Conservation (phyloP, 1,140 invertebrate species). For the Atta cephalotes region DNA sequence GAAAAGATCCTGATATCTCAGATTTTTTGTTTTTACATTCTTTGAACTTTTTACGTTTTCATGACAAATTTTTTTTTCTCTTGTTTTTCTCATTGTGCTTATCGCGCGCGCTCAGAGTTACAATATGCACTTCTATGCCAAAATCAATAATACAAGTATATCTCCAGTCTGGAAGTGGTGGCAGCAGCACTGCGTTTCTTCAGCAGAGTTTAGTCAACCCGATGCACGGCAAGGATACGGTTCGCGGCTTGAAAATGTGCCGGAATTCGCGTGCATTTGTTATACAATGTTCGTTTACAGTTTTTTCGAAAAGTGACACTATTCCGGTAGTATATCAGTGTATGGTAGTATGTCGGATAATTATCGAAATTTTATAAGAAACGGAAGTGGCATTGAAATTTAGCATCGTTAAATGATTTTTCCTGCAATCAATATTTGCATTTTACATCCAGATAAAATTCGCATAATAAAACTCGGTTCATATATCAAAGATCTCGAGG, state of each 20-base stretch:
- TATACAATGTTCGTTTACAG: background rate
- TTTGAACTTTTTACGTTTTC: background rate
- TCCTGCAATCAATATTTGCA: background rate
- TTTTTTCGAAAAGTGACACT: conserved; percentile 1
- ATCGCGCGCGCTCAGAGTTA: conserved; percentile 65
- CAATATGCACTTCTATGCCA: conserved; percentile 62
- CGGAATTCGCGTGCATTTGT: background rate
- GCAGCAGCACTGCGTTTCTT: conserved; percentile 65
- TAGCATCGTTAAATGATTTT: background rate
- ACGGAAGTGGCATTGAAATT: background rate
- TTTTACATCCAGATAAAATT: background rate
- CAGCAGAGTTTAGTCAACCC: conserved; percentile 72
- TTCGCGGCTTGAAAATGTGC: background rate
- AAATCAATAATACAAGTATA: conserved; percentile 78
- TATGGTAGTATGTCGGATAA: background rate
- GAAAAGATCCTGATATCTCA: background rate
- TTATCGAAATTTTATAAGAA: background rate
- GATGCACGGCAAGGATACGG: conserved; percentile 48
- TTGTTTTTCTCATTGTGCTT: background rate
- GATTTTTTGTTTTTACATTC: background rate
- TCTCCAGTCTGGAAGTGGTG: conserved; percentile 46
- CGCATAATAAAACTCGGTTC: background rate
- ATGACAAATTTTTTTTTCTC: background rate
- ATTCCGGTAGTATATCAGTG: background rate
- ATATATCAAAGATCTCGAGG: background rate